Conservation (phyloP, 2,113 vertebrate species). For the Hassar affinis region DNA sequence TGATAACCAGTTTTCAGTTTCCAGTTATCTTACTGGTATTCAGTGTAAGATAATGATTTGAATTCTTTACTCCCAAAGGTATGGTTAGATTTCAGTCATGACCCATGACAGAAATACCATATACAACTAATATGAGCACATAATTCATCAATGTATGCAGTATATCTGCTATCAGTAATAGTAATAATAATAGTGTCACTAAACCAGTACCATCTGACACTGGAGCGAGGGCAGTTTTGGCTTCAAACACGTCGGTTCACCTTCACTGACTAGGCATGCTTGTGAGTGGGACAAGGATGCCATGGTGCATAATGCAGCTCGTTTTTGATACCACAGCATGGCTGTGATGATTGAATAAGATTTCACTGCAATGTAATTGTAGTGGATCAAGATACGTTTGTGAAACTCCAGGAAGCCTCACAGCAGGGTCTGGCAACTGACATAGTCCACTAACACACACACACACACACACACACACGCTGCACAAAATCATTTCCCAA, state of each 20-base stretch:
- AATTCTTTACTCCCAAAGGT: background rate
- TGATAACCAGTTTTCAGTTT: background rate
- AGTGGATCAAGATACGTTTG: constrained; percentile 1
- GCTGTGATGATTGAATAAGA: background rate
- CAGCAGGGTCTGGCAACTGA: background rate
- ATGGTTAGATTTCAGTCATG: background rate
- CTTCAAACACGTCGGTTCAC: background rate
- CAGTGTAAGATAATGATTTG: background rate
- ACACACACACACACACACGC: background rate
- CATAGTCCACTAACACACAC: background rate
- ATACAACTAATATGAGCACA: background rate
- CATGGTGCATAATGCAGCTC: background rate
- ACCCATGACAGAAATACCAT: background rate
- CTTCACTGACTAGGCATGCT: constrained; percentile 1
- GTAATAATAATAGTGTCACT: background rate
- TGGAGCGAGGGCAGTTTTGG: background rate
- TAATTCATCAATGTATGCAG: background rate
- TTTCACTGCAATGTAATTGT: constrained; percentile 10
- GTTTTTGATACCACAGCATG: background rate
- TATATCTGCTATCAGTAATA: background rate
- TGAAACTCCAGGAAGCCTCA: constrained; percentile 8
- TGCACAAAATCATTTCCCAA: constrained; percentile 18
- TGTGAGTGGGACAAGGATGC: background rate
- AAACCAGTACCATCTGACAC: background rate
- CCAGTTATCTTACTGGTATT: background rate